Evolutionary conservation across 2,797 vertebrate species (phyloP), one percentile per base, ranked within the genome.

Genomic region (Nannoperca obscura): DNA sequence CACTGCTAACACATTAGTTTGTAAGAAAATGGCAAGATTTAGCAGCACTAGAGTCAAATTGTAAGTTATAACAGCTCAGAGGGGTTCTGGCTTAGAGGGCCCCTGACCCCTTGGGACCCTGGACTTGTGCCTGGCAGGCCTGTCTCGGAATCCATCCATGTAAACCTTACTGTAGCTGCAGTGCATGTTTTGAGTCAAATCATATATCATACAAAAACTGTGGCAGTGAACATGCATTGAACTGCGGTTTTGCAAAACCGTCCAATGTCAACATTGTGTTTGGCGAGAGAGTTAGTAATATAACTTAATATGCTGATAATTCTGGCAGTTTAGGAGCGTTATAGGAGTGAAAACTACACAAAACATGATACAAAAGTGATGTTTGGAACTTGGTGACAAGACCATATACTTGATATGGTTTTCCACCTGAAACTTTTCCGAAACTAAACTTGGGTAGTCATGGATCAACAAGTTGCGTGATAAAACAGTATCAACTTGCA

Each of bases 221-320:
- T 20, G 46, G 65, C 78, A 38, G 72, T 5, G 67, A 81, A 64
- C 78, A 58, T 47, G 65, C 62, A 17, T 17, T 34, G 76, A 71
- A 68, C 60, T 58, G 82, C 76, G 80, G 50, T 82, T 81, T 32
- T 3, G 38, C 17, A 38, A 34, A 81, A 49, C 9, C 15, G 0
- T 88, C 88, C 89, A 92, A 82, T 0, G 69, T 86, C 83, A 91
- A 88, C 52, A 73, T 88, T 86, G 79, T 78, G 77, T 74, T 91
- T 90, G 91, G 92, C 79, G 4, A 8, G 30, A n/a, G 30, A 9
- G 20, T 13, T 24, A 15, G 46, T 79, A 64, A 75, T 80, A 72
- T 34, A 82, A 87, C 61, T 66, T 79, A 84, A 86, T 79, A 77
- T 58, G 54, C 54, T 81, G 82, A 86, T 89, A 81, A 89, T 86